These are phyloP conservation scores for Chloroceryle amazona DNA, from an alignment of 2,797 vertebrate species.

Conservation along the genomic window DNA sequence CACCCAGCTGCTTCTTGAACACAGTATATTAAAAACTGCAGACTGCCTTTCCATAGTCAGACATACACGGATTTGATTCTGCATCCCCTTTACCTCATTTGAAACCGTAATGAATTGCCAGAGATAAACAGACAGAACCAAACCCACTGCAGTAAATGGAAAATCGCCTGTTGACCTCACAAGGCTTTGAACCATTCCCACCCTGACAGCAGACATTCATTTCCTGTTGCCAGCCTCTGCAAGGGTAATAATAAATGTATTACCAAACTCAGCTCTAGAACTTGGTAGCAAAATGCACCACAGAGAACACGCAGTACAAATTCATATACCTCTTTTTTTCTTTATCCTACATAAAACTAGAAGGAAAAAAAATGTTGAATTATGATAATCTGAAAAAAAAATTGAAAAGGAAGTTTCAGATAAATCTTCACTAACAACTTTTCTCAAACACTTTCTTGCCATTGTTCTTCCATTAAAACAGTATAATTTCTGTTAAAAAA, in stretches of 20 bases:
- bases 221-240: slow-evolving; percentile 35
- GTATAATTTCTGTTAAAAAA: not conserved
- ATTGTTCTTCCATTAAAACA: not conserved
- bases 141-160: slow-evolving; percentile 14
- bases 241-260: slow-evolving; percentile 32
- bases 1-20: not conserved
- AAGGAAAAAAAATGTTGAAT: not conserved
- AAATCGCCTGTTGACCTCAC: slow-evolving; percentile 1
- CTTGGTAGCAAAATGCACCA: not conserved
- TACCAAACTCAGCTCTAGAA: not conserved
- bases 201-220: slow-evolving; percentile 49
- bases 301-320: not conserved
- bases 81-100: not conserved
- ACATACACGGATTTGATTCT: not conserved
- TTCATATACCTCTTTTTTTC: not conserved
- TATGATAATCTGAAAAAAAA: not conserved
- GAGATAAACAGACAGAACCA: not conserved
- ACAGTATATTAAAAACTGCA: not conserved
- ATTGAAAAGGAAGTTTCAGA: not conserved
- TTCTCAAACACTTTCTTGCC: not conserved
- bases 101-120: not conserved
- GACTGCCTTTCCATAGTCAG: not conserved
- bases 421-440: not conserved
- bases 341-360: not conserved
- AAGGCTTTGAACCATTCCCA: slow-evolving; percentile 17